These are phyloP conservation scores for Gymnoscopelus microlampas DNA, from an alignment of 2,797 vertebrate genomes.

Conservation along the genomic window DNA sequence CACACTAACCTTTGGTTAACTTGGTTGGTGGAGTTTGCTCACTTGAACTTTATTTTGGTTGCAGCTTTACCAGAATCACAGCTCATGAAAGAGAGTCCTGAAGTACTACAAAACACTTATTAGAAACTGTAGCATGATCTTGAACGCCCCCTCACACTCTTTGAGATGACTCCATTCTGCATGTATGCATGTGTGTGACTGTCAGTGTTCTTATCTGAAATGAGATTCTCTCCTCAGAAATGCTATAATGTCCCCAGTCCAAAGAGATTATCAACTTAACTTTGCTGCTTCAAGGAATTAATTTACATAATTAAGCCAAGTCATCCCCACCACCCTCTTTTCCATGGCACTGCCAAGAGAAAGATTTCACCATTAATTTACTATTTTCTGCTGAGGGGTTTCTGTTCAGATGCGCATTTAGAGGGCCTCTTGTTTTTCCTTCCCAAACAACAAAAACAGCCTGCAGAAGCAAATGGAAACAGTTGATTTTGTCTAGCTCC, in stretches of 20 bases:
- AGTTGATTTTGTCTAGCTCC: conserved; percentile 45
- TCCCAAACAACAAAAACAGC: conserved; percentile 30
- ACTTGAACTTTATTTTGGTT: conserved; percentile 62
- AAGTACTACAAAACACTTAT: neutral
- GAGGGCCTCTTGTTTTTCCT: conserved; percentile 15
- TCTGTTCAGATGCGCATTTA: conserved; percentile 57
- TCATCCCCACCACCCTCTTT: conserved; percentile 60
- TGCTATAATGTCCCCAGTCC: conserved; percentile 73
- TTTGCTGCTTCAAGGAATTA: conserved; percentile 79
- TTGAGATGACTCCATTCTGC: conserved; percentile 57
- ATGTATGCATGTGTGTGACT: conserved; percentile 61
- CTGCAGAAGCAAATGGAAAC: conserved; percentile 29
- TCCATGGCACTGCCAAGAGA: conserved; percentile 68
- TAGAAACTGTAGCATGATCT: conserved; percentile 21
- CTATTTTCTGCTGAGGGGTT: conserved; percentile 64
- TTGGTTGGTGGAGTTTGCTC: conserved; percentile 43
- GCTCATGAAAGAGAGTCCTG: conserved; percentile 17
- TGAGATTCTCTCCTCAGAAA: conserved; percentile 64
- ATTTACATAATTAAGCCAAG: conserved; percentile 83
- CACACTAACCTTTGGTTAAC: conserved; percentile 53
- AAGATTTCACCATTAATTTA: conserved; percentile 75
- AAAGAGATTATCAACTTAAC: conserved; percentile 82
- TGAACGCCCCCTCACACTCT: conserved; percentile 56
- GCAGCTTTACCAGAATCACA: conserved; percentile 39
- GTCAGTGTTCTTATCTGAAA: conserved; percentile 69